phyloP scores from a whole-genome alignment of 2,113 vertebrate species.

The Corythornis vintsioides region DNA sequence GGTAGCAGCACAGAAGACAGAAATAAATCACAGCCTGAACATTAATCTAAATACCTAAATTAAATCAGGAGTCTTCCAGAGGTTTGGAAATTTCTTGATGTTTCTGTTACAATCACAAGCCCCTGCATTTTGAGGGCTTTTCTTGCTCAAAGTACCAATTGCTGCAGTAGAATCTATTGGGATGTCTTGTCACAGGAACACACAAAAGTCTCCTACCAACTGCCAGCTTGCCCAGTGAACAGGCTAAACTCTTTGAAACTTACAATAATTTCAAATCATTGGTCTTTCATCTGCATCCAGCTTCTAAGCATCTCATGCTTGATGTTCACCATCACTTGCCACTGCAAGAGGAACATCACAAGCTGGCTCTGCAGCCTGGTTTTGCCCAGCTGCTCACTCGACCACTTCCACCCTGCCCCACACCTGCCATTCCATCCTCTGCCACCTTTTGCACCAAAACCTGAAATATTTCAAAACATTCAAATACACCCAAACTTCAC shows the following conservation, averaged over 20 bases:
- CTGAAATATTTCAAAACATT: not conserved
- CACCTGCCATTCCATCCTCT: not conserved
- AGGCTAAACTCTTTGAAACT: not conserved
- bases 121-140: not conserved
- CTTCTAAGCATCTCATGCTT: not conserved
- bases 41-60: not conserved
- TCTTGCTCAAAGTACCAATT: not conserved
- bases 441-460: not conserved
- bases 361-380: not conserved
- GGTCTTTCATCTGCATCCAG: not conserved
- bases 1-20: not conserved
- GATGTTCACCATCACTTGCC: not conserved
- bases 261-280: rapidly evolving
- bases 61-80: not conserved
- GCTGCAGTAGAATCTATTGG: not conserved
- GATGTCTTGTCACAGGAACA: not conserved
- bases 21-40: not conserved
- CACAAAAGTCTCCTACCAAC: rapidly evolving
- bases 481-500: not conserved
- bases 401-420: not conserved
- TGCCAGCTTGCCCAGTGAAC: rapidly evolving
- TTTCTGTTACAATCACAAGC: not conserved
- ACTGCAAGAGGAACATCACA: rapidly evolving
- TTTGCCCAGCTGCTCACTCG: not conserved
- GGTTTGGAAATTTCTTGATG: not conserved